Evolutionary conservation across 2,888 invertebrate species (phyloP).

Genomic region (Lasioglossum malachurum): DNA sequence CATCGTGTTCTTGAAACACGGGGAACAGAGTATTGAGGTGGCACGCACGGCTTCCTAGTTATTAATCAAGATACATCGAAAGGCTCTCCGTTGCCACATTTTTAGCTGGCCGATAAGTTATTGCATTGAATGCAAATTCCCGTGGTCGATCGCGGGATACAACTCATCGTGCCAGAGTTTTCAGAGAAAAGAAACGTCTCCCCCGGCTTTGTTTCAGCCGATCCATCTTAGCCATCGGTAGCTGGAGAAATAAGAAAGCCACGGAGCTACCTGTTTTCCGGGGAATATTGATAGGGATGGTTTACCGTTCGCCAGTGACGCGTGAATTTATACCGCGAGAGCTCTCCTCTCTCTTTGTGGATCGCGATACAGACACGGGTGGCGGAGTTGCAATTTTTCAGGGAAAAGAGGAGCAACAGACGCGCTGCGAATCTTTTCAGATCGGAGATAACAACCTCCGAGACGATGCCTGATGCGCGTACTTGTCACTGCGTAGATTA

Average conservation of each 20-base stretch:
- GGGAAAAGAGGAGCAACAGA: not conserved
- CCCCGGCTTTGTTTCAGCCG: conserved; percentile 43
- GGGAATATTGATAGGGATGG: conserved; percentile 41
- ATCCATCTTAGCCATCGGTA: conserved; percentile 40
- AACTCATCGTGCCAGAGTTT: conserved; percentile 44
- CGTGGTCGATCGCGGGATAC: conserved; percentile 51
- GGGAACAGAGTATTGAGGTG: conserved; percentile 65
- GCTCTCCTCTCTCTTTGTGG: not conserved
- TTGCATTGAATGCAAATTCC: conserved; percentile 79
- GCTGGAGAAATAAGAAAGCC: conserved; percentile 21
- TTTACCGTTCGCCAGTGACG: conserved; percentile 26
- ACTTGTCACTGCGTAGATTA: not conserved
- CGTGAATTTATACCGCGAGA: conserved; percentile 14
- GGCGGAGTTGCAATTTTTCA: conserved; percentile 3
- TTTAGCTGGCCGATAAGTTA: conserved; percentile 73
- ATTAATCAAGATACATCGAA: conserved; percentile 78
- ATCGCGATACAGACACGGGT: conserved; percentile 6
- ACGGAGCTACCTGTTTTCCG: conserved; percentile 43
- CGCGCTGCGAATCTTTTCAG: not conserved
- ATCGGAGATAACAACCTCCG: not conserved
- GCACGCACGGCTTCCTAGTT: conserved; percentile 75
- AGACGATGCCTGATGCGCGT: conserved; percentile 1
- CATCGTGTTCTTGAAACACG: conserved; percentile 65
- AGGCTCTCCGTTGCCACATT: conserved; percentile 58
- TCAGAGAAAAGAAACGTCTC: conserved; percentile 35